Evolutionary conservation across 1,140 invertebrate genomes (phyloP), one percentile per base, ranked within the genome.

Genomic region (Panagrolaimus sp.): DNA sequence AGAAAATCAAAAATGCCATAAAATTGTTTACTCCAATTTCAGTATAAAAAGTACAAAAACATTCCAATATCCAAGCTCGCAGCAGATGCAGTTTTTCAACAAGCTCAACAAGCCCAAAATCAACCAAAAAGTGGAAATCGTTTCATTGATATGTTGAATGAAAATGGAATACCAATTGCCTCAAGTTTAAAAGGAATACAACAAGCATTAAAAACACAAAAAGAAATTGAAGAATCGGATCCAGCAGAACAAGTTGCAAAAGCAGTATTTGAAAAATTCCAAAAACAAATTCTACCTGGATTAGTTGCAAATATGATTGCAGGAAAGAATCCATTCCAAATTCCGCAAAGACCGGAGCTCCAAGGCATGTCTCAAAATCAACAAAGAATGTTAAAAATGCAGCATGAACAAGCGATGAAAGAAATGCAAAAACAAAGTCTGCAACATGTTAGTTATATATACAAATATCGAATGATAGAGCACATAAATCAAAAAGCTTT

Each of bases 101-200:
- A 79, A 47, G 66, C 77, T 0, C 67, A 76, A 61, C 48, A 69
- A 25, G 74, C 70, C 0, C 70, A 71, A 63, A 44, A 62, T 25
- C 69, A 72, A 16, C 68, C 70, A 4, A 70, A 72, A 47, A 70
- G 67, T 9, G 77, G 74, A 23, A 77, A 77, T 31, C 38, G 66
- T 44, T 62, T 76, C 5, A 69, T 75, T 23, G 77, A 78, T 27
- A 75, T 79, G 72, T 46, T 79, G 5, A 67, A 72, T 23, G 70
- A 78, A 43, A 78, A 78, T 61, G 76, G 72, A 68, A 78, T 78
- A 45, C 76, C 76, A 45, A 78, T 79, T 38, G 77, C 65, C 14
- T 69, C 63, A 20, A 73, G 63, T 67, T 31, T 78, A 7, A 78
- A 73, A 42, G 70, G 76, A 20, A 68, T 79, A 23, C 79, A 79